These are phyloP conservation scores for Scaptomyza tumidula DNA, from an alignment of 2,888 invertebrate species.

Conservation along the genomic window DNA sequence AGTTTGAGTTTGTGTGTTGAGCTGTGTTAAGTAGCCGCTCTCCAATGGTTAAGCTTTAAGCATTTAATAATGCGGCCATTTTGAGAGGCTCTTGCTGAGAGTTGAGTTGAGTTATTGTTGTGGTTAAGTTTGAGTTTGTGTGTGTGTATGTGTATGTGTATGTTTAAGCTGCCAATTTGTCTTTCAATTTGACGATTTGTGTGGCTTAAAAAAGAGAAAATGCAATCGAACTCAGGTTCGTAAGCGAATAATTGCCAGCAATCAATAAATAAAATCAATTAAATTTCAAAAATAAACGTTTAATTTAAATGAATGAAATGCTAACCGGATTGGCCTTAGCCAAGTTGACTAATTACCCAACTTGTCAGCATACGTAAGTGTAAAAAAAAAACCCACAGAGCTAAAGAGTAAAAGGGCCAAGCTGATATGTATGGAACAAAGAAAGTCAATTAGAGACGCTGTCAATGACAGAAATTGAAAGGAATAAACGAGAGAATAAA, in stretches of 20 bases:
- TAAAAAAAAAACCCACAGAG: background rate
- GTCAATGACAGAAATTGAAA: conserved; percentile 53
- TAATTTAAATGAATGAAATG: conserved; percentile 55
- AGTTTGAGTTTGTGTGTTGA: conserved; percentile 5
- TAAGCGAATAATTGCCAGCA: conserved; percentile 4
- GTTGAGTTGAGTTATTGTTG: conserved; percentile 25
- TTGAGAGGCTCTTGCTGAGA: conserved; percentile 24
- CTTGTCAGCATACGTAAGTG: conserved; percentile 31
- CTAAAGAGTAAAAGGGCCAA: conserved; percentile 10
- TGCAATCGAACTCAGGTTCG: background rate
- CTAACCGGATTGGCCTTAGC: conserved; percentile 31
- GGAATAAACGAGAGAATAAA: background rate
- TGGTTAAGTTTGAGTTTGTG: conserved; percentile 6
- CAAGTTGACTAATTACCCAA: conserved; percentile 67
- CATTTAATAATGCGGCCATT: conserved; percentile 42
- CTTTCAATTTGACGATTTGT: conserved; percentile 16
- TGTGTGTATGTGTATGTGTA: background rate
- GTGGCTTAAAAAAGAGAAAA: background rate
- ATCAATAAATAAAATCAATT: background rate
- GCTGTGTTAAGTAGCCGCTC: background rate
- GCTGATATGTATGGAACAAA: conserved; percentile 38
- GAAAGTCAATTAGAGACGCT: conserved; percentile 66
- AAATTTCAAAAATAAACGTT: conserved; percentile 33
- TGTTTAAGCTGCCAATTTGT: conserved; percentile 22
- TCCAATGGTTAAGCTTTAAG: conserved; percentile 32